Conservation (phyloP, 2,797 vertebrate species). For the Cyclopterus lumpus region DNA sequence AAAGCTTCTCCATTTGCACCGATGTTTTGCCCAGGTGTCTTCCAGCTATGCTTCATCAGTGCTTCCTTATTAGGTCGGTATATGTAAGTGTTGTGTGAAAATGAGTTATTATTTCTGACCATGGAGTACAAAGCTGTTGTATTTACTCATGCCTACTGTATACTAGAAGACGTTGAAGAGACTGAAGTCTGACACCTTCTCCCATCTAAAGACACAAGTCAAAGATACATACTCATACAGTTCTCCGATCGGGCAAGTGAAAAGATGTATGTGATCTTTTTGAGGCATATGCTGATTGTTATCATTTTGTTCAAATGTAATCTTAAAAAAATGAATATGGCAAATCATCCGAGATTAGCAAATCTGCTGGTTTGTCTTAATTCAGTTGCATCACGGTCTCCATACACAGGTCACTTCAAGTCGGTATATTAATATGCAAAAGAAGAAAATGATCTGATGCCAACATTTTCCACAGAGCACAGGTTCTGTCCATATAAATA, state of each 20-base stretch:
- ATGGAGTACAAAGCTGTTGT: neutral
- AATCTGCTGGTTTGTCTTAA: too few species aligned
- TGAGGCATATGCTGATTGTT: too few species aligned
- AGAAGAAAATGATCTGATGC: neutral
- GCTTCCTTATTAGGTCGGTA: neutral
- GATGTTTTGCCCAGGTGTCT: neutral
- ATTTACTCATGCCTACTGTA: neutral
- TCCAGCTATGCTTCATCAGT: neutral
- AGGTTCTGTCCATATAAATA: too few species aligned
- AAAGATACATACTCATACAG: neutral
- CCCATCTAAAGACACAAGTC: too few species aligned
- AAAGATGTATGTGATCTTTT: too few species aligned
- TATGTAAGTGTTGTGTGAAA: neutral
- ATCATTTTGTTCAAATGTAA: too few species aligned
- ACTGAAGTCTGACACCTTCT: too few species aligned
- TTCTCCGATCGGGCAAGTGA: too few species aligned
- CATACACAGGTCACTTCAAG: neutral
- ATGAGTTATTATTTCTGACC: neutral
- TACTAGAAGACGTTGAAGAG: neutral
- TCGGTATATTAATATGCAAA: slow-evolving; percentile 11
- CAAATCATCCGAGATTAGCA: too few species aligned
- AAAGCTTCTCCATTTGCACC: neutral
- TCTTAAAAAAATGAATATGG: too few species aligned
- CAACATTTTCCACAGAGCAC: neutral
- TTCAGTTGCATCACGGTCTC: neutral